Base-by-base conservation (phyloP, 1,140 invertebrate genomes). In the Bombus confusus region DNA sequence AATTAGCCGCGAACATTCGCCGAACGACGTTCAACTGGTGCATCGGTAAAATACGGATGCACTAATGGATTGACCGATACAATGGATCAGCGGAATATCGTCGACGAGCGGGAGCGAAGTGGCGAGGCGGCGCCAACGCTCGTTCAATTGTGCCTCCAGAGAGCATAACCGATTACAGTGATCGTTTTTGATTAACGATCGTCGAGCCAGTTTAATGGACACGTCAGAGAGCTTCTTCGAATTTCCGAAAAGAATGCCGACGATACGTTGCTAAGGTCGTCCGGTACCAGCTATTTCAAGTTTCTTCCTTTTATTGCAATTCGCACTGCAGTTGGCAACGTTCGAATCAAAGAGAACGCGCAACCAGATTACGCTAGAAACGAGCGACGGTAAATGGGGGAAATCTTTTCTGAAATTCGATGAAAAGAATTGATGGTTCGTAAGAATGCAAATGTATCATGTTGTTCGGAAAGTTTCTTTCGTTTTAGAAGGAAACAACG, bases 161-260 rank as follows among this genome's bases (percentile, higher is more conserved):
- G 77, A 79, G 43, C n/a, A 66, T 79, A 69, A 80, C 41, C 64
- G 78, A 80, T 80, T 69, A 69, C 62, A 31, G 31, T 37, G 22
- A 18, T 68, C 59, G 77, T 18, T 68, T 80, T 69, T 80, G 68
- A 80, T 80, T 80, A 80, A 47, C 78, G 78, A 69, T 66, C 59
- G 31, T 52, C 64, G 41, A 80, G 52, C 2, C 25, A 37, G 34
- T 62, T 64, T 37, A 77, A 77, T 37, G 75, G 39, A 41, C 57
- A 31, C n/a, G 31, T 22, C 4, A 31, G 31, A 6, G 8, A 25
- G 43, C 18, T 25, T 31, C 13, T 74, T 13, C 5, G 59, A 62
- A n/a, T 28, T 62, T 12, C 28, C 28, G 1, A 28, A n/a, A n/a
- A 31, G 6, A 31, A 34, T 34, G 47, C 6, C 47, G 8, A 22